Percentiles rank a stretch among this genome's conserved stretches.
These are phyloP conservation scores for Siderastrea siderea DNA, from an alignment of 92 coral and sea anemone genomes.

Conservation along the genomic window DNA sequence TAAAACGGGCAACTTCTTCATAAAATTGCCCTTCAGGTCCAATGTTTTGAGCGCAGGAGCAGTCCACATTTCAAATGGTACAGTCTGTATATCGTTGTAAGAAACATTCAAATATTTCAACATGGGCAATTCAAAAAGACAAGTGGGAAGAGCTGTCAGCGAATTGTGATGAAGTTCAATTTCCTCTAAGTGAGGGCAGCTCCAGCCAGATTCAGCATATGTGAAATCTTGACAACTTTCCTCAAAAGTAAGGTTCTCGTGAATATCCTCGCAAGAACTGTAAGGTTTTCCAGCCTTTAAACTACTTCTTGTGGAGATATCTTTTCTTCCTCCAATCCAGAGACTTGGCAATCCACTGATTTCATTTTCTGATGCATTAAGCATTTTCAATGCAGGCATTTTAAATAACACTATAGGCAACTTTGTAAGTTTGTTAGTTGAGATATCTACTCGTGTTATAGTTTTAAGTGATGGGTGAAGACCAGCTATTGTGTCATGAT, in stretches of 20 bases:
- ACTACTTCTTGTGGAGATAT: not conserved
- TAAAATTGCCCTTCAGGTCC: slow-evolving; percentile 87
- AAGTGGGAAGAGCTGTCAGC: slow-evolving; percentile 81
- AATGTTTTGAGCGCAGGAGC: slow-evolving; percentile 87
- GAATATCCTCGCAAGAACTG: slow-evolving; percentile 76
- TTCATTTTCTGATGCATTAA: slow-evolving; percentile 83
- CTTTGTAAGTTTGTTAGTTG: slow-evolving; percentile 79
- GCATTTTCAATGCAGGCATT: slow-evolving; percentile 80
- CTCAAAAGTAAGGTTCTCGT: slow-evolving; percentile 70
- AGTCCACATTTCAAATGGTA: slow-evolving; percentile 98
- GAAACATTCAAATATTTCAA: slow-evolving; percentile 82
- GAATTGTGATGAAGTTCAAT: slow-evolving; percentile 92
- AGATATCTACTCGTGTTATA: slow-evolving; percentile 89
- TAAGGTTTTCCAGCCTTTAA: slow-evolving; percentile 64
- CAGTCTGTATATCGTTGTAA: slow-evolving; percentile 81
- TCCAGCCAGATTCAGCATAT: slow-evolving; percentile 90
- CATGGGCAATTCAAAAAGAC: slow-evolving; percentile 90
- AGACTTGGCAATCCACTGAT: slow-evolving; percentile 79
- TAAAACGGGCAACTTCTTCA: slow-evolving; percentile 83
- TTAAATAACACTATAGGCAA: slow-evolving; percentile 92
- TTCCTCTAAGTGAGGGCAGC: slow-evolving; percentile 96
- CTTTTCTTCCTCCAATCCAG: slow-evolving; percentile 68
- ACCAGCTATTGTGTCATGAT: slow-evolving; percentile 60
- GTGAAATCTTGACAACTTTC: slow-evolving; percentile 74
- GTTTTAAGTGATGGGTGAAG: slow-evolving; percentile 83